phyloP scores from a whole-genome alignment of 2,888 invertebrate genomes.

The Tryphoninae sp. region DNA sequence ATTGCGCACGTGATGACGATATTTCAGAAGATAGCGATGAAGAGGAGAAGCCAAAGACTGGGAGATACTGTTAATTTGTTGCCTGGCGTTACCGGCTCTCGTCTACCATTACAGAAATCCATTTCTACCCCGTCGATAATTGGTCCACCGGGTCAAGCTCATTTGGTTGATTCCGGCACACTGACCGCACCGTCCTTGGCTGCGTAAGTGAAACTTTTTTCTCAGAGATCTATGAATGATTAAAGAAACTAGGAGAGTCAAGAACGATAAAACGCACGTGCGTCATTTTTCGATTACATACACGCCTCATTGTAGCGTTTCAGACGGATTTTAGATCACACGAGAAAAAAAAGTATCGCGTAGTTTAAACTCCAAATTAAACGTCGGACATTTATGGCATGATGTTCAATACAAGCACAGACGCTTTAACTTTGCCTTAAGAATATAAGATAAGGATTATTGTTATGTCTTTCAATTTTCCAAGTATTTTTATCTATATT shows the following conservation, averaged over 20 bases:
- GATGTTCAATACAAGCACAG: not conserved
- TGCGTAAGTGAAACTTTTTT: conserved; percentile 82
- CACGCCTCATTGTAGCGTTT: not conserved
- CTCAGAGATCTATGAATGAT: not conserved
- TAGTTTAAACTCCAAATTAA: not conserved
- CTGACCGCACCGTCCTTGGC: conserved; percentile 83
- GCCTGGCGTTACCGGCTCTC: conserved; percentile 83
- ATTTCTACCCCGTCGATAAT: conserved; percentile 95
- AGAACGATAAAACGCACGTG: conserved; percentile 17
- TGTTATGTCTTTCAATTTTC: not conserved
- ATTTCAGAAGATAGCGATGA: conserved; percentile 87
- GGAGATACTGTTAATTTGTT: conserved; percentile 77
- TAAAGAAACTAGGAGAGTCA: not conserved
- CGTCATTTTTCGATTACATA: conserved; percentile 1
- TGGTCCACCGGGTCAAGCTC: conserved; percentile 85
- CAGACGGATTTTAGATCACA: conserved; percentile 26
- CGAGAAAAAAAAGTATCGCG: conserved; percentile 12
- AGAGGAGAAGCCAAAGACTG: conserved; percentile 82
- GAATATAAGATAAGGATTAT: no score
- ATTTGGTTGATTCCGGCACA: conserved; percentile 82
- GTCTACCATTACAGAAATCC: conserved; percentile 93
- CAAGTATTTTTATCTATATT: not conserved
- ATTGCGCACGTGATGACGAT: conserved; percentile 25
- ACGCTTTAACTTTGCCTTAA: no score
- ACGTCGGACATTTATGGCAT: conserved; percentile 30